Evolutionary conservation across 2,113 vertebrate species (phyloP), one percentile per base, ranked within the genome.

Genomic region (Bujurquina vittata): DNA sequence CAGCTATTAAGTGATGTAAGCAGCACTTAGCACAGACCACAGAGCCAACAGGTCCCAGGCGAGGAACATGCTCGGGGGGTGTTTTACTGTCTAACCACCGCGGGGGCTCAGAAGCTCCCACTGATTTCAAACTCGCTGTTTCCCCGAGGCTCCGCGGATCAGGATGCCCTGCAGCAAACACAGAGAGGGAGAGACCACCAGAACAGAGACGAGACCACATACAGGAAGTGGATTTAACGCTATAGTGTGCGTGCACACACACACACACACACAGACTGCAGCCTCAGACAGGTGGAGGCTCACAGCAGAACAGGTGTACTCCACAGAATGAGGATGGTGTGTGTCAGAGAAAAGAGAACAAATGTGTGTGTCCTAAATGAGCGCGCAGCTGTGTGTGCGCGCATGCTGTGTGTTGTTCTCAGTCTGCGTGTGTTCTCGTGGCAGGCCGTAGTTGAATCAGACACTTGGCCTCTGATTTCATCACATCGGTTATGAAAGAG

Each of bases 391-490:
- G 37, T 40, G 77, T 65, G 76, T 67, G 23, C 67, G 56, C 46
- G 55, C 10, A 3, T 65, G 81, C 75, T 73, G 12, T 46, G 14
- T 40, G 81, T 57, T 79, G 76, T 77, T 83, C 54, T 74, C 29
- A 4, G 80, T 20, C 7, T 63, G 87, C 81, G 83, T 86, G 87
- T 88, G 88, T 89, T 89, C 81, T 43, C 10, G 10, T 80, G 81
- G 63, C 84, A 73, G 90, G 84, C 89, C 86, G 31, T 86, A 83
- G 89, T 93, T 92, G 91, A 92, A 76, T 92, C 93, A 94, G 89
- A 90, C 86, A 93, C 93, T 94, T 94, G 93, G 93, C 90, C 90
- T 92, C 89, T 94, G 93, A 94, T 94, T 94, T 94, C 93, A 94
- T 94, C 93, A 94, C 90, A 59, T 90, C 75, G 87, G 90, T 93